Evolutionary conservation across 2,888 invertebrate species (phyloP).

Genomic region (Lycocerus yunnanus): DNA sequence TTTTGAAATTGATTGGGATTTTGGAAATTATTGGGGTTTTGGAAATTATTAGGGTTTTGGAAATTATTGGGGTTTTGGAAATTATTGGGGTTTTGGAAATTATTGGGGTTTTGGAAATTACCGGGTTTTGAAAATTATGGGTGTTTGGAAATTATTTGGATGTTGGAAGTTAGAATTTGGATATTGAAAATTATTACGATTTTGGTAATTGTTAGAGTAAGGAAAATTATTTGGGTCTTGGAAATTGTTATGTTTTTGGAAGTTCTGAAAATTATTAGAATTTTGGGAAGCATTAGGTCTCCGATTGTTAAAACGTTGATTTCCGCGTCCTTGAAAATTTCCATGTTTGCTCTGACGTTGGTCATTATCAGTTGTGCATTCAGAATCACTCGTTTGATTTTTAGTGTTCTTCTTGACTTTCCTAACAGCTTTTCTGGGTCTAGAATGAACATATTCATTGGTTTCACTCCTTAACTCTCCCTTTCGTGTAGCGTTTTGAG

Average conservation of each 20-base stretch:
- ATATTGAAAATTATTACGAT: background rate
- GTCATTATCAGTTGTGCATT: background rate
- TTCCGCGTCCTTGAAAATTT: background rate
- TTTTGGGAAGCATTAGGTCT: background rate
- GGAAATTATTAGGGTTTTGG: background rate
- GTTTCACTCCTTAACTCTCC: constrained; percentile 18
- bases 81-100: no score
- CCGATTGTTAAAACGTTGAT: background rate
- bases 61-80: background rate
- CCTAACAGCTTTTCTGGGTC: no score
- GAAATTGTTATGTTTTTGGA: no score
- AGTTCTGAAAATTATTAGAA: background rate
- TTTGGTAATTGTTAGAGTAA: background rate
- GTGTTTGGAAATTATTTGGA: constrained; percentile 28
- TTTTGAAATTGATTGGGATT: background rate
- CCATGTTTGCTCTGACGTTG: background rate
- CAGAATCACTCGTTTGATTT: background rate
- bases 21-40: background rate
- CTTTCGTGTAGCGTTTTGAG: constrained; percentile 39
- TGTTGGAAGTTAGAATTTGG: background rate
- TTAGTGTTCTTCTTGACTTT: constrained; percentile 1
- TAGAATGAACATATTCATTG: background rate
- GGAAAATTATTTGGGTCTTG: background rate
- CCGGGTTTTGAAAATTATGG: background rate
- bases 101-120: background rate